Evolutionary conservation across 2,797 vertebrate species (phyloP), one percentile per base, ranked within the genome.

Genomic region (Danio kyathit): DNA sequence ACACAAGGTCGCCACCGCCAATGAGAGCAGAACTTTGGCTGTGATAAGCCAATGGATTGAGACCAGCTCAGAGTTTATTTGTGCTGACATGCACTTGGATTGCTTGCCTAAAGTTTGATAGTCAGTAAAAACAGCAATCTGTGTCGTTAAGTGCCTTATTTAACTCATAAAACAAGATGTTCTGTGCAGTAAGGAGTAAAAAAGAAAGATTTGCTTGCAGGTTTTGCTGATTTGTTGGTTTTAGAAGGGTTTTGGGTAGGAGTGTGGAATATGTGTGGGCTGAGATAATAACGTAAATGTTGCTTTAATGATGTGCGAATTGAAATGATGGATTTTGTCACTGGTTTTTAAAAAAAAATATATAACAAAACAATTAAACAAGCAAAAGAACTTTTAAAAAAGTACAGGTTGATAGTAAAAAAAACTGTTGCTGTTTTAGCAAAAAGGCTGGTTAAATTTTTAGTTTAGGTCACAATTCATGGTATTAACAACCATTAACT

Each of bases 1-100:
- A 85, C 87, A 86, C 85, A 85, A 90, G 88, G 89, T 90, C 86
- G 71, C 11, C 59, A 48, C 70, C 21, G 43, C 64, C 79, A 61
- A 67, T 56, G 7, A 71, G 59, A 74, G 54, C 5, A 9, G 0
- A 52, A 59, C 76, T 46, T 41, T 11, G 40, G 57, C 40, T 11
- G 11, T 74, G 70, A 74, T 73, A 66, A 76, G 48, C 79, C 65
- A 83, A 83, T 83, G 65, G 79, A 63, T 65, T 56, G 61, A 14
- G 48, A 73, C 46, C 14, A 54, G 38, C n/a, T 44, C 21, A 46
- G 43, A 78, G 60, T 64, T 48, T 21, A 64, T 82, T 43, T 60
- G 38, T 60, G 49, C 21, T 64, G 57, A 5, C 19, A 9, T 57
- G 48, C 64, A 16, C 19, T 46, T 56, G 21, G 11, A 29, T 51